Evolutionary conservation across 2,797 vertebrate species (phyloP), one percentile per base, ranked within the genome.

Genomic region (Mus minutoides): DNA sequence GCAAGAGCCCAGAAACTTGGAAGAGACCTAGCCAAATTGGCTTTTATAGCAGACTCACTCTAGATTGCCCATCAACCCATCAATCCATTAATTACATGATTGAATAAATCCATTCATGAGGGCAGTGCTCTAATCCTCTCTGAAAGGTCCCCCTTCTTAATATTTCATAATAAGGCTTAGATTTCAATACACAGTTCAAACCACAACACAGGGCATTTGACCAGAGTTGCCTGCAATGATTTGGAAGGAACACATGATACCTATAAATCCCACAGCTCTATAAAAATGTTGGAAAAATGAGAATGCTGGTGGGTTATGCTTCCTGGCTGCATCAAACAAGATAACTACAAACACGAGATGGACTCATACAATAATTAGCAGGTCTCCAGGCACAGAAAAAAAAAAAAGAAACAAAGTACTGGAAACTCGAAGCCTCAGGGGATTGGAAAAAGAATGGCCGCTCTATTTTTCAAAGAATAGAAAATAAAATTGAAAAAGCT

Each of bases 401-500:
- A 91, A 92, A 92, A 56, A 56, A 96, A 95, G 10, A 49, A 49
- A 10, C 82, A 88, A 22, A 71, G 62, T 54, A 60, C 58, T 60
- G 83, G 89, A 92, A 92, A 89, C 31, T 12, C 54, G 88, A 64
- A 94, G 83, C 58, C 75, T 84, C 40, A 11, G 71, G 87, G 71
- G 52, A 21, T 24, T 84, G 26, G 86, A 79, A 89, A 89, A 96
- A 95, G 49, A 40, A 34, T 12, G 58, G 71, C 54, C 75, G 34
- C 17, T 84, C 2, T 93, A 1, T 87, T 60, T 75, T 94, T 91
- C 92, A 91, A 78, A 96, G 94, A 67, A 84, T 69, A 90, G 52
- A 54, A 87, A 89, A 93, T 88, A 83, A 93, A 46, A 89, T 24
- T n/a, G 89, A 95, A 94, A 96, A 95, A 85, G 90, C 31, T 91